Percentiles rank a stretch among this genome's conserved stretches.
Evolutionary conservation across 2,888 invertebrate species (phyloP).

Genomic region (Pomacea canaliculata): DNA sequence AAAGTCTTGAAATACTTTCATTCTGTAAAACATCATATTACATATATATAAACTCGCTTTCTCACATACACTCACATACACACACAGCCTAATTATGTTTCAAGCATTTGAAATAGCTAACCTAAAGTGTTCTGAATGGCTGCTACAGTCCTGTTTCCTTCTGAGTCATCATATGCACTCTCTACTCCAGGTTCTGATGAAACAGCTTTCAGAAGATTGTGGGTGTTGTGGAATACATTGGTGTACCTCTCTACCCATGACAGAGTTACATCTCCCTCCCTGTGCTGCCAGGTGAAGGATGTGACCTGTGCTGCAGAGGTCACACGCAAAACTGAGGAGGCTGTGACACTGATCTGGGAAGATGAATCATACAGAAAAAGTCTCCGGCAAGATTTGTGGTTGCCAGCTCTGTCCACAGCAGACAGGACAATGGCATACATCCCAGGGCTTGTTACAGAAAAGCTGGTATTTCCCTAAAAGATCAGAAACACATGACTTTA

Average conservation of each 20-base stretch:
- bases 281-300: constrained; percentile 28
- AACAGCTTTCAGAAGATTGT: constrained; percentile 26
- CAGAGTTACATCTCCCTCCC: constrained; percentile 15
- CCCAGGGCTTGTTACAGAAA: constrained; percentile 17
- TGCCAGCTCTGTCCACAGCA: constrained; percentile 25
- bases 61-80: no score
- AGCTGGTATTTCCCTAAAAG: not conserved
- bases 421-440: constrained; percentile 23
- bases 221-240: constrained; percentile 30
- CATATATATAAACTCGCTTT: no score
- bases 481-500: not conserved
- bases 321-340: constrained; percentile 15
- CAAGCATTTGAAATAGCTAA: not conserved
- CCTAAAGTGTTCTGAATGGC: constrained; percentile 26
- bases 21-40: no score
- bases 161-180: constrained; percentile 30
- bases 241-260: constrained; percentile 28
- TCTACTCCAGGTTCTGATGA: constrained; percentile 10
- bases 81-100: not conserved
- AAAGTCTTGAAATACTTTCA: no score
- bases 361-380: constrained; percentile 29
- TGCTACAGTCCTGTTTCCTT: constrained; percentile 20
- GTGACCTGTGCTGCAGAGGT: constrained; percentile 24
- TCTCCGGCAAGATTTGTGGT: constrained; percentile 21
- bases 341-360: constrained; percentile 14